Conservation (phyloP, 2,113 vertebrate species). For the Crypturellus undulatus region DNA sequence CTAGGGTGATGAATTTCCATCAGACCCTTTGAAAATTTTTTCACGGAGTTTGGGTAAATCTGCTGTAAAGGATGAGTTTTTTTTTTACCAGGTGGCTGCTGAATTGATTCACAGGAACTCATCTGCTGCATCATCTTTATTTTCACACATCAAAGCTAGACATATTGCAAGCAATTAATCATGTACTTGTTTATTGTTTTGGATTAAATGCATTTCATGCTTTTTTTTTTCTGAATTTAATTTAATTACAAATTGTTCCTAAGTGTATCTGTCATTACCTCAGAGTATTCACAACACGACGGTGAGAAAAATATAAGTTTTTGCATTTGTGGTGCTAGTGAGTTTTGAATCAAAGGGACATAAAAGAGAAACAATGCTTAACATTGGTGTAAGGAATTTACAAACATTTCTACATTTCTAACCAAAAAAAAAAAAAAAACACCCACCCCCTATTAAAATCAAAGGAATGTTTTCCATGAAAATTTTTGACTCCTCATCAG, state of each 20-base stretch:
- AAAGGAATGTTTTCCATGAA: not conserved
- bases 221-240: conserved; percentile 69
- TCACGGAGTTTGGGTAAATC: not conserved
- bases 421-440: not conserved
- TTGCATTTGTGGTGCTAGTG: not conserved
- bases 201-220: conserved; percentile 62
- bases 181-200: conserved; percentile 66
- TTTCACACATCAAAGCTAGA: conserved; percentile 62
- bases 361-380: not conserved
- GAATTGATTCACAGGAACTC: conserved; percentile 53
- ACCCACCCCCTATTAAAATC: not conserved
- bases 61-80: not conserved
- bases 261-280: conserved; percentile 30
- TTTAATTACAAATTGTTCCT: conserved; percentile 66
- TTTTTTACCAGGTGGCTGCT: conserved; percentile 30
- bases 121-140: conserved; percentile 59
- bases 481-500: not conserved
- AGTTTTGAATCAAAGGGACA: conserved; percentile 18
- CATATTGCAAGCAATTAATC: conserved; percentile 72
- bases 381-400: not conserved
- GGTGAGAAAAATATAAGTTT: not conserved
- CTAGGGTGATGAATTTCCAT: not conserved
- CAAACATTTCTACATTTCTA: not conserved
- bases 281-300: not conserved
- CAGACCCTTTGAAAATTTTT: not conserved